Conservation (phyloP, 2,797 vertebrate species). For the Pantherophis alleghaniensis region DNA sequence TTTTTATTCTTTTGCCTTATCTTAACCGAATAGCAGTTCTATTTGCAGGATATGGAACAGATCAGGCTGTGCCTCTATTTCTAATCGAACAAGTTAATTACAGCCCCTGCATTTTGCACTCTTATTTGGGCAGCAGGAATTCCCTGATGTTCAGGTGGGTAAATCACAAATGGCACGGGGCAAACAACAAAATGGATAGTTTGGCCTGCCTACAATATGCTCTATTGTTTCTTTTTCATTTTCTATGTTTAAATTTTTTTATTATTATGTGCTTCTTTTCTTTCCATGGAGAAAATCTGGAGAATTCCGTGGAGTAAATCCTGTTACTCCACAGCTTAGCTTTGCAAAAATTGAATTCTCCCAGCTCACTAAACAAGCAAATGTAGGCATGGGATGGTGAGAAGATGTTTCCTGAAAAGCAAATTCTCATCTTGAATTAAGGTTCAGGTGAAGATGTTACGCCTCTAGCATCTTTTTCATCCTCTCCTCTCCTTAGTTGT, state of each 20-base stretch:
- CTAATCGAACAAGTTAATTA: not conserved
- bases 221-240: too few species aligned
- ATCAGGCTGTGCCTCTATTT: too few species aligned
- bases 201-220: not conserved
- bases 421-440: not conserved
- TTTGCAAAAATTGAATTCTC: too few species aligned
- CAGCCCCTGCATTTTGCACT: not conserved
- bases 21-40: not conserved
- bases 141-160: not conserved
- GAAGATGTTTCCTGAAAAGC: not conserved
- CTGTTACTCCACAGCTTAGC: not conserved
- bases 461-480: not conserved
- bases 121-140: not conserved
- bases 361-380: not conserved
- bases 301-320: too few species aligned
- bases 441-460: not conserved
- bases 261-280: too few species aligned
- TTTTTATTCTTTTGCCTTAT: not conserved
- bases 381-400: not conserved
- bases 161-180: not conserved
- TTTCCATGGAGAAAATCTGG: too few species aligned
- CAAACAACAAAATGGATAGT: not conserved
- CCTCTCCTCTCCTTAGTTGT: not conserved
- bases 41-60: not conserved
- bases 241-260: not conserved